A percentile compares a stretch with the other conserved stretches of the same genome.
Conservation (phyloP, 2,888 invertebrate species). For the Dasysyrphus tricinctus region DNA sequence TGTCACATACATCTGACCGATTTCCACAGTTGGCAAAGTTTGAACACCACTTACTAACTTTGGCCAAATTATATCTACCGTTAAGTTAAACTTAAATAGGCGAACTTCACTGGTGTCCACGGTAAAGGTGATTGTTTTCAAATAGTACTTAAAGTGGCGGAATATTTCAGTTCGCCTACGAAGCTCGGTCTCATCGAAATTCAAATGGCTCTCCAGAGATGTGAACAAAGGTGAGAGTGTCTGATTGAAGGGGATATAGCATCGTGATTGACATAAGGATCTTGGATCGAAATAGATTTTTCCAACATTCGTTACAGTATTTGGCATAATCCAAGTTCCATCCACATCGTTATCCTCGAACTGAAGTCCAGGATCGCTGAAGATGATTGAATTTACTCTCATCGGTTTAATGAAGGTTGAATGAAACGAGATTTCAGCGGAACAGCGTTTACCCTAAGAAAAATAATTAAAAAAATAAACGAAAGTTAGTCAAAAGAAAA, state of each 20-base stretch:
- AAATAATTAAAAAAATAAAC: not conserved
- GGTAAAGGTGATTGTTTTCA: constrained; percentile 81
- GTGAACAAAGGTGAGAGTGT: constrained; percentile 61
- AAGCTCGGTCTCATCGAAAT: constrained; percentile 81
- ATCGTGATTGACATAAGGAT: constrained; percentile 86
- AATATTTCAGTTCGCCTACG: constrained; percentile 81
- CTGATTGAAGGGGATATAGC: constrained; percentile 79
- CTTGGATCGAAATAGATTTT: constrained; percentile 90
- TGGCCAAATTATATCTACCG: constrained; percentile 83
- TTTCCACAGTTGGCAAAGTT: constrained; percentile 80
- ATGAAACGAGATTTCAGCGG: constrained; percentile 90
- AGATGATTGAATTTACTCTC: constrained; percentile 86
- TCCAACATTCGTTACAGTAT: constrained; percentile 85
- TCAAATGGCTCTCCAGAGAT: constrained; percentile 77
- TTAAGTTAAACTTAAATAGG: constrained; percentile 81
- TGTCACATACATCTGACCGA: constrained; percentile 80
- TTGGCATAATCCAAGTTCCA: constrained; percentile 84
- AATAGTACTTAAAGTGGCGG: constrained; percentile 80
- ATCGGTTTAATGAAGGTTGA: constrained; percentile 92
- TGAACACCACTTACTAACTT: constrained; percentile 81
- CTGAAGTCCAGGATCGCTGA: constrained; percentile 87
- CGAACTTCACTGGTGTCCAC: constrained; percentile 81
- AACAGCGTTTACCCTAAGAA: constrained; percentile 90
- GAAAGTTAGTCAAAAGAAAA: no score
- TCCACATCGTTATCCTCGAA: constrained; percentile 84